phyloP scores from a whole-genome alignment of 2,113 vertebrate genomes.

The Ceuthmochares aereus region DNA sequence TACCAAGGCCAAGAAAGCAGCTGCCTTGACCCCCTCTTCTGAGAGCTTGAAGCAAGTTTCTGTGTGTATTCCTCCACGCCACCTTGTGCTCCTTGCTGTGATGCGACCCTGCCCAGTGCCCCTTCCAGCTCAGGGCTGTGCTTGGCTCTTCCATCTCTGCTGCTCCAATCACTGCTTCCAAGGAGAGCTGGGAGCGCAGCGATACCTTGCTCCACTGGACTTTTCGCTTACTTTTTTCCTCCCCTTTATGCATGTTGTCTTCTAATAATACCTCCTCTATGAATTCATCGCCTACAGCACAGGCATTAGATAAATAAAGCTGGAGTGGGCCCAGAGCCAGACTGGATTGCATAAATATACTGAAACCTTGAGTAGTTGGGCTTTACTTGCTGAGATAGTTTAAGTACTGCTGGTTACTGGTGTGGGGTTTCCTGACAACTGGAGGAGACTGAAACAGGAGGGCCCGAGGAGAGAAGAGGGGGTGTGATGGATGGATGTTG shows the following conservation, averaged over 20 bases:
- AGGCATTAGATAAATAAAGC: conserved; percentile 72
- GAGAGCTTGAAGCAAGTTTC: neutral
- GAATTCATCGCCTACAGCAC: conserved; percentile 63
- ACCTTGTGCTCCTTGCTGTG: neutral
- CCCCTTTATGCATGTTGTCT: conserved; percentile 30
- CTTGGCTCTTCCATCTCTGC: fast-evolving
- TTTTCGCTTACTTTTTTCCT: conserved; percentile 19
- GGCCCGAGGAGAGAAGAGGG: neutral
- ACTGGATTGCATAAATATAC: conserved; percentile 52
- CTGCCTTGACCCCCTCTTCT: neutral
- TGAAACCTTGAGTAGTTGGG: conserved; percentile 22
- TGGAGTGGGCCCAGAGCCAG: conserved; percentile 36
- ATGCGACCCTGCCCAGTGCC: neutral
- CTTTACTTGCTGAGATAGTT: conserved; percentile 8
- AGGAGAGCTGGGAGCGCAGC: neutral
- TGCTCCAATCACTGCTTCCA: fast-evolving
- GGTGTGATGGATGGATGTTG: neutral
- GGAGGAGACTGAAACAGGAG: neutral
- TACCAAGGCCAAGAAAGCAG: neutral
- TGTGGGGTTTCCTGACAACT: neutral
- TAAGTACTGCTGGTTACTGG: neutral
- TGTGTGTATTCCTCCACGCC: neutral
- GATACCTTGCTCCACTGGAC: neutral
- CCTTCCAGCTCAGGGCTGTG: fast-evolving
- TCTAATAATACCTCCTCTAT: conserved; percentile 61